Percentiles rank a stretch among this genome's conserved stretches.
These are phyloP conservation scores for Melinaea marsaeus DNA, from an alignment of 2,888 invertebrate species.

Conservation along the genomic window DNA sequence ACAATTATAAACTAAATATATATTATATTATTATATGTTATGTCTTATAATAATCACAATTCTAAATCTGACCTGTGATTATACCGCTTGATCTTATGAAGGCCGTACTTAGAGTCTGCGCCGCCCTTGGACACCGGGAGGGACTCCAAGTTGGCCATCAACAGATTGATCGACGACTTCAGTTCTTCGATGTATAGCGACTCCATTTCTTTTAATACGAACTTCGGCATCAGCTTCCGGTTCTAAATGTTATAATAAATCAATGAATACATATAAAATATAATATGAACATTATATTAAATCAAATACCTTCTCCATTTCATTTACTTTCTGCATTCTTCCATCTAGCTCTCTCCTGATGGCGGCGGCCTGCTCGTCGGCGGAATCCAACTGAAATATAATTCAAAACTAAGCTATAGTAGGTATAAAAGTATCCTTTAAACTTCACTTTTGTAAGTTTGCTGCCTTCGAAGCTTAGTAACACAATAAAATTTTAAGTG, in stretches of 20 bases:
- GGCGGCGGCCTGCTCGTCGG: slow-evolving; percentile 99
- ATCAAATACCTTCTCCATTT: slow-evolving; percentile 93
- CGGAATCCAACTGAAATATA: slow-evolving; percentile 92
- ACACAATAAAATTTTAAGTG: neutral
- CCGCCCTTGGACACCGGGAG: slow-evolving; percentile 99
- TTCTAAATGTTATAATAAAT: slow-evolving; percentile 78
- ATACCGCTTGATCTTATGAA: slow-evolving; percentile 98
- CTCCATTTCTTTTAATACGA: slow-evolving; percentile 99
- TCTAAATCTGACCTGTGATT: slow-evolving; percentile 91
- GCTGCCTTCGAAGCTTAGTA: neutral
- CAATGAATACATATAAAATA: neutral
- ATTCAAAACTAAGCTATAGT: neutral
- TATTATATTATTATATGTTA: too few species aligned
- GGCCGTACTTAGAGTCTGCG: slow-evolving; percentile 97
- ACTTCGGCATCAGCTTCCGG: slow-evolving; percentile 98
- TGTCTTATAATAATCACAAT: neutral
- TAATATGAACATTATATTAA: neutral
- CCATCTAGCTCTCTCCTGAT: slow-evolving; percentile 99
- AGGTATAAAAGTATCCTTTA: neutral
- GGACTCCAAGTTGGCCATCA: slow-evolving; percentile 99
- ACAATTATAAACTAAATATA: too few species aligned
- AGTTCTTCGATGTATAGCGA: slow-evolving; percentile 98
- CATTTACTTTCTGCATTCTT: slow-evolving; percentile 96
- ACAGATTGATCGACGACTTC: slow-evolving; percentile 96
- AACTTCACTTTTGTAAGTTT: neutral